A percentile compares a stretch with the other conserved stretches of the same genome.
Conservation (phyloP, 2,113 vertebrate species). For the Calonectris borealis region DNA sequence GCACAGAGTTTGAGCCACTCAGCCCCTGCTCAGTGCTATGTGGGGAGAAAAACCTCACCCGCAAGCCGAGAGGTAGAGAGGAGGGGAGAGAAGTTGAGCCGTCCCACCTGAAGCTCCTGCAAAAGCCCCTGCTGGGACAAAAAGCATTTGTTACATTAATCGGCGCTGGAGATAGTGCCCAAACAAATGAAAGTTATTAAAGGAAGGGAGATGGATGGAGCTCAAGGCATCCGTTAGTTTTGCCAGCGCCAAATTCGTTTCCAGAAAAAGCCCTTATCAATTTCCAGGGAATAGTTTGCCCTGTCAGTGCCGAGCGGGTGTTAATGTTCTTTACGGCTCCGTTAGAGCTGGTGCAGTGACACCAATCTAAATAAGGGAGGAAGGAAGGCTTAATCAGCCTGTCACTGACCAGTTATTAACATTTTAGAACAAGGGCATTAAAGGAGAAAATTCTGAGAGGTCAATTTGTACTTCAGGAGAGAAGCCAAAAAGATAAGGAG, state of each 20-base stretch:
- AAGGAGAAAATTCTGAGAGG: constrained; percentile 68
- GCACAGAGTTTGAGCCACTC: background rate
- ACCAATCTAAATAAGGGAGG: constrained; percentile 73
- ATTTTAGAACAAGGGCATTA: constrained; percentile 72
- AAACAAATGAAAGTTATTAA: constrained; percentile 73
- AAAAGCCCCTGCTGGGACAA: constrained; percentile 12
- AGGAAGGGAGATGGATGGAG: constrained; percentile 60
- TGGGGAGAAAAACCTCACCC: background rate
- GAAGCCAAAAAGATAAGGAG: constrained; percentile 38
- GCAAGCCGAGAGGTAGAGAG: background rate
- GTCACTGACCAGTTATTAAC: constrained; percentile 77
- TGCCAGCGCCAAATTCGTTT: constrained; percentile 63
- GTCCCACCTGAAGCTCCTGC: background rate
- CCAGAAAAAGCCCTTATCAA: constrained; percentile 70
- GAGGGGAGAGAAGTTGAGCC: background rate
- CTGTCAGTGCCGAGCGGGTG: constrained; percentile 37
- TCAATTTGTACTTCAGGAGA: constrained; percentile 70
- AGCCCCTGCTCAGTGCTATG: background rate
- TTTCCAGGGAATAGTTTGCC: constrained; percentile 64
- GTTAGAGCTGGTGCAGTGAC: constrained; percentile 50
- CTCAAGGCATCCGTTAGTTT: constrained; percentile 60
- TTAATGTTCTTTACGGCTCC: constrained; percentile 69
- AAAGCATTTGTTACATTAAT: constrained; percentile 63
- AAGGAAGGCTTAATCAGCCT: constrained; percentile 72
- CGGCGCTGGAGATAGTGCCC: constrained; percentile 3